Evolutionary conservation across 23 tunicate genomes (phyloP), one percentile per base, ranked within the genome.

Genomic region (Trididemnum miniatum): DNA sequence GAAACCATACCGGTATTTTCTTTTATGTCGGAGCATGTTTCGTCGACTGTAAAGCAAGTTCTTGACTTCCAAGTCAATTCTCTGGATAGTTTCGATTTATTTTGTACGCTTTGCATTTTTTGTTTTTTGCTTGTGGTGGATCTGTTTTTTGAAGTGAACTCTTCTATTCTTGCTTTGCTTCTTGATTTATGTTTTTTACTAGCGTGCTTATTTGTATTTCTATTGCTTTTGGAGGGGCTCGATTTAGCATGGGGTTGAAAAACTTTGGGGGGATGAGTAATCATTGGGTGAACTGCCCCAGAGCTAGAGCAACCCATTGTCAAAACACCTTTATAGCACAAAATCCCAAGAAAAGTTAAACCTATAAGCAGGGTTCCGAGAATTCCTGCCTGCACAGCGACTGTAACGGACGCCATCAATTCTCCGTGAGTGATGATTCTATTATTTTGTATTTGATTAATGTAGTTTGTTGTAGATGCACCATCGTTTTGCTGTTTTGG

Each of bases 321-420:
- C 28, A 86, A 35, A 35, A 79, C 65, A 23, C 90, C 90, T 71
- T 79, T 79, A 24, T 79, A 57, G 29, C 90, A 86, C 7, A 86
- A 50, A 5, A 86, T 2, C 0, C 69, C 67, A 34, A 86, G 79
- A 31, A 79, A 35, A 1, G 40, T 5, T 28, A 79, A 27, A 34
- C 80, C 51, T 18, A 86, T 18, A 22, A 86, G 2, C 0, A 86
- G 60, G 1, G 90, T 86, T 27, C 72, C 84, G 2, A 86, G 51
- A 1, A 86, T 30, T 1, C 90, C 90, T 34, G 82, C 80, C 35
- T 86, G 90, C 0, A 78, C 90, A 1, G 90, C 90, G 32, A 84
- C 52, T 7, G 76, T 38, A n/a, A 86, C 12, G 22, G 78, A 72
- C 63, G 63, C 66, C 12, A 79, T 59, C 23, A 78, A 59, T 38